Evolutionary conservation across 2,888 invertebrate genomes (phyloP), one percentile per base, ranked within the genome.

Genomic region (Xanthorhoe spadicearia): DNA sequence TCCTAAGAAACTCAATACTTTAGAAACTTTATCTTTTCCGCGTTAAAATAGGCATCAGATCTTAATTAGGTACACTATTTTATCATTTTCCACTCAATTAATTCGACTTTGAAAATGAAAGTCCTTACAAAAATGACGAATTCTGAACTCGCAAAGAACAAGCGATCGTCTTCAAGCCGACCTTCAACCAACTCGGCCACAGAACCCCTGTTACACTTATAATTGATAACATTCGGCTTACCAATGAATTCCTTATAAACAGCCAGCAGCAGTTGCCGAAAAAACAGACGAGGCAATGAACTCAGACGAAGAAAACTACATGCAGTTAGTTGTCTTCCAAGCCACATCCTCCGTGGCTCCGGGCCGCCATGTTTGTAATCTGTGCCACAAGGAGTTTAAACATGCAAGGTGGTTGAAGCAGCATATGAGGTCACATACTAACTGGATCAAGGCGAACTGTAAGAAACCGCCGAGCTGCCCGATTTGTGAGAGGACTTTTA

Each of bases 391-490:
- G 72, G 95, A 95, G 82, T 95, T 95, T 78, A 94, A 94, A 69
- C 94, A 95, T 70, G 93, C 94, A 6, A 89, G 94, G 56, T 95
- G 95, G 89, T 84, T 95, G 9, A 94, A 95, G 74, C 93, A 94
- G 69, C 95, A 95, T 74, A 95, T 95, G 95, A 83, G 94, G 18
- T 94, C 94, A 0, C 95, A 95, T 72, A 89, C 94, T 13, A 95
- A 95, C 83, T 95, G 95, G 95, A 95, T 95, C 73, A 94, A 93
- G 74, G 95, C 95, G 0, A 95, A 95, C 71, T 95, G 95, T 81
- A 95, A 95, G 86, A 95, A 95, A 77, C 95, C 94, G 19, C 95
- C 95, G 1, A 94, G 94, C 84, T 95, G 95, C 77, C 89, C 91
- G 15, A 93, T 95, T 52, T 95, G 95, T 69, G 88, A 94, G 46